Percentiles rank a stretch among this genome's conserved stretches.
Evolutionary conservation across 2,888 invertebrate species (phyloP).

Genomic region (Sericinus montela): DNA sequence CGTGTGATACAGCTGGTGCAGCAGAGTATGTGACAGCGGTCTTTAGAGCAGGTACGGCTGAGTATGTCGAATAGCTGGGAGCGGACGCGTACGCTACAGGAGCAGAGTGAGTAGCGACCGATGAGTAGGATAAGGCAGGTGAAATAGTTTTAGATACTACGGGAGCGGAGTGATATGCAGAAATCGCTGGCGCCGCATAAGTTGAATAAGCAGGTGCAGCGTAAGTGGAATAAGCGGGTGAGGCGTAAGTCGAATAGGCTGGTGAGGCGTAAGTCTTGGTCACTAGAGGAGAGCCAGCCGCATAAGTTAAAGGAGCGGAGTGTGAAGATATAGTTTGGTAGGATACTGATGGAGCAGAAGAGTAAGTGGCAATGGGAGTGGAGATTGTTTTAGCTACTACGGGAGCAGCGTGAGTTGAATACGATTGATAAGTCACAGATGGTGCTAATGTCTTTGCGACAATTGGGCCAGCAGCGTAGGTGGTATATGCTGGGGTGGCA

Average conservation of each 20-base stretch:
- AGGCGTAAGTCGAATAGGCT: conserved; percentile 29
- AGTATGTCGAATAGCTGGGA: conserved; percentile 66
- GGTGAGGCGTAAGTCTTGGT: conserved; percentile 37
- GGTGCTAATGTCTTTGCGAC: conserved; percentile 42
- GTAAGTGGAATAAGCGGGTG: conserved; percentile 29
- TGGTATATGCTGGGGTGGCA: conserved; percentile 41
- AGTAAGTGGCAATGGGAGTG: conserved; percentile 46
- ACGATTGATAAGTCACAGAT: conserved; percentile 26
- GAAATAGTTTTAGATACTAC: conserved; percentile 34
- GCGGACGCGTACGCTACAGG: conserved; percentile 31
- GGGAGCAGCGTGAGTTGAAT: conserved; percentile 41
- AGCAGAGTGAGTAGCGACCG: conserved; percentile 23
- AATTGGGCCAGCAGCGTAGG: conserved; percentile 40
- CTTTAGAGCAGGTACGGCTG: conserved; percentile 75
- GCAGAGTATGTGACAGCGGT: conserved; percentile 80
- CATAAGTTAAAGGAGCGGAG: conserved; percentile 29
- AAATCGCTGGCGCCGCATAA: conserved; percentile 20
- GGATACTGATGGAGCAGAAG: conserved; percentile 59
- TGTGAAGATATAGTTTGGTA: conserved; percentile 24
- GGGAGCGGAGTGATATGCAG: conserved; percentile 26
- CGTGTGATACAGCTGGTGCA: conserved; percentile 79
- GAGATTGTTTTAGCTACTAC: conserved; percentile 7
- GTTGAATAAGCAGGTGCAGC: conserved; percentile 41
- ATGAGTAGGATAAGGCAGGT: conserved; percentile 31
- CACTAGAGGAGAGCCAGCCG: conserved; percentile 17